These are phyloP conservation scores for Crocuta crocuta DNA, from an alignment of 2,113 vertebrate genomes.

Conservation along the genomic window DNA sequence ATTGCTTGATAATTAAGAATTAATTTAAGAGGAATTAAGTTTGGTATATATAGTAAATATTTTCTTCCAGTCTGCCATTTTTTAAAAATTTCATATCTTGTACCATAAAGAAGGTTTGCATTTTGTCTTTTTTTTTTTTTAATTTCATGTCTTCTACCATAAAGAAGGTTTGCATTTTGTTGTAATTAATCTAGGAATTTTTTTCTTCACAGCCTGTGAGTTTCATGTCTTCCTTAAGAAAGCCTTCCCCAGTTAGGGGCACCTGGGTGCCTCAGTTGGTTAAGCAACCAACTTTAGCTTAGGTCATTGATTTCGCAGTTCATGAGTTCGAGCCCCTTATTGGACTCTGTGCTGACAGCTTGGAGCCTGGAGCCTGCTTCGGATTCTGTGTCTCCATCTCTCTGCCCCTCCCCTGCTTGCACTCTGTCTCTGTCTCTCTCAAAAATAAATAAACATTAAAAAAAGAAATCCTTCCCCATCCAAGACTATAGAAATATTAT, in stretches of 20 bases:
- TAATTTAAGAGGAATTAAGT: background rate
- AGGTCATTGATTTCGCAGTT: too few relatives aligned
- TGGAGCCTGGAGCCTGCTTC: too few relatives aligned
- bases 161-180: conserved; percentile 6
- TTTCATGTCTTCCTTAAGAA: conserved; percentile 41
- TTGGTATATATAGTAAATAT: background rate
- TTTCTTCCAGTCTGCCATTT: background rate
- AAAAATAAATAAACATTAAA: too few relatives aligned
- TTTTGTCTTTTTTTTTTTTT: background rate
- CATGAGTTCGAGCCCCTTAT: too few relatives aligned
- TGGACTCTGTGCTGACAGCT: too few relatives aligned
- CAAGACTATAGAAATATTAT: background rate
- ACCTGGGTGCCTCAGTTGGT: too few relatives aligned
- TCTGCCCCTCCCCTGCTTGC: too few relatives aligned
- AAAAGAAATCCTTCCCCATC: too few relatives aligned
- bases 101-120: background rate
- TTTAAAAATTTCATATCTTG: background rate
- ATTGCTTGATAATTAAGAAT: background rate
- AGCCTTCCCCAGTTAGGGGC: background rate
- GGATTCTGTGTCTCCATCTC: too few relatives aligned
- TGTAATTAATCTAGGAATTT: background rate
- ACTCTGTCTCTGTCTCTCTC: too few relatives aligned
- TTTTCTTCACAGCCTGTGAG: background rate
- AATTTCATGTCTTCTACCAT: background rate
- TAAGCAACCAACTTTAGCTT: too few relatives aligned